These are phyloP conservation scores for Lates japonicus DNA, from an alignment of 2,797 vertebrate genomes.

Conservation along the genomic window DNA sequence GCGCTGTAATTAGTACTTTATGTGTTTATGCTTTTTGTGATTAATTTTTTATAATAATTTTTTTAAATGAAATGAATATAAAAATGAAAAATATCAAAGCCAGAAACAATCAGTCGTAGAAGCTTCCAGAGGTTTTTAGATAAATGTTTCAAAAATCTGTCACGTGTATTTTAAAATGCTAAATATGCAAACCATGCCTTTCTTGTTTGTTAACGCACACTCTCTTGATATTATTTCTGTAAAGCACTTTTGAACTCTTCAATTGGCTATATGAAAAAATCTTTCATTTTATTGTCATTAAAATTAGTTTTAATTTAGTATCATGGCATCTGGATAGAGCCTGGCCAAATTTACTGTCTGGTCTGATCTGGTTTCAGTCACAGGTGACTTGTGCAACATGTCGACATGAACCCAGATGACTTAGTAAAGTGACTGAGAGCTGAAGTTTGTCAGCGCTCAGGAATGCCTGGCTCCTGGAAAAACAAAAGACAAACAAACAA, in stretches of 20 bases:
- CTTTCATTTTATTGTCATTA: not conserved
- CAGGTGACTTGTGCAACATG: constrained; percentile 36
- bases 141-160: not conserved
- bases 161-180: not conserved
- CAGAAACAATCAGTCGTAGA: not conserved
- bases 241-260: not conserved
- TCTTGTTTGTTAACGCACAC: no score
- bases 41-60: not conserved
- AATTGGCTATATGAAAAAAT: not conserved
- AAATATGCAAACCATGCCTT: not conserved
- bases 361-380: constrained; percentile 31
- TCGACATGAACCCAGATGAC: constrained; percentile 45
- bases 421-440: constrained; percentile 29
- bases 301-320: not conserved
- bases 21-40: not conserved
- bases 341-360: not conserved
- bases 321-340: not conserved
- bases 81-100: not conserved
- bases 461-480: constrained; percentile 53
- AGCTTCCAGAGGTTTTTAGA: not conserved
- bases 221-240: not conserved
- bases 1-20: not conserved
- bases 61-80: not conserved
- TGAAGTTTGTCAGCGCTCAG: constrained; percentile 38
- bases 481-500: constrained; percentile 60